Percentiles rank a stretch among this genome's conserved stretches.
phyloP scores from a whole-genome alignment of 2,888 invertebrate species.

The Pomacea canaliculata region DNA sequence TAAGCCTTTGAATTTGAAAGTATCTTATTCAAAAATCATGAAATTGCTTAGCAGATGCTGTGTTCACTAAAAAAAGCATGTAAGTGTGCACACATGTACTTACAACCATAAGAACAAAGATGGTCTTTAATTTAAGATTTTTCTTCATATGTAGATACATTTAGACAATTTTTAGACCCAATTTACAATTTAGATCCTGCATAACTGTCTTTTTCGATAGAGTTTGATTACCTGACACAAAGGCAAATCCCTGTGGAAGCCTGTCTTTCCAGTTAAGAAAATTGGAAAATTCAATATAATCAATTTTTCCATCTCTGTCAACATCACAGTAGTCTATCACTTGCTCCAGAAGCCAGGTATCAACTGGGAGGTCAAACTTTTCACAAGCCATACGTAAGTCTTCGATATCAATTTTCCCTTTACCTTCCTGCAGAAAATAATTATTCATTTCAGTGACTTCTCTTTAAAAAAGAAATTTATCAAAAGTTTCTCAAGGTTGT shows the following conservation, averaged over 20 bases:
- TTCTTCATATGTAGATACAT: too few relatives aligned
- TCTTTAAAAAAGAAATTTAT: background rate
- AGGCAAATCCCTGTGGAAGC: conserved; percentile 58
- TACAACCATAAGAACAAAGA: too few relatives aligned
- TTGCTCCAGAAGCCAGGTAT: conserved; percentile 62
- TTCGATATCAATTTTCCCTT: conserved; percentile 61
- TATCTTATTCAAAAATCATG: too few relatives aligned
- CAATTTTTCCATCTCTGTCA: conserved; percentile 63
- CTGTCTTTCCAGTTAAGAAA: conserved; percentile 69
- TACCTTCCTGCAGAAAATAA: conserved; percentile 44
- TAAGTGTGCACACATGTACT: too few relatives aligned
- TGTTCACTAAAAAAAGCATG: too few relatives aligned
- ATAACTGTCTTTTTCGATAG: too few relatives aligned
- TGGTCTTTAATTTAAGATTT: too few relatives aligned
- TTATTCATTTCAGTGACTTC: background rate
- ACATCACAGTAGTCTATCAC: conserved; percentile 66
- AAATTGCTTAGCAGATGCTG: too few relatives aligned
- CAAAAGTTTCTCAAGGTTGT: background rate
- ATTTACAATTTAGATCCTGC: too few relatives aligned
- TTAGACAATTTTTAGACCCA: too few relatives aligned
- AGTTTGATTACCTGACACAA: too few relatives aligned
- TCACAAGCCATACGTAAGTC: conserved; percentile 62
- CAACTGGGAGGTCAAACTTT: conserved; percentile 65
- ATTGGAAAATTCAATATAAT: conserved; percentile 68
- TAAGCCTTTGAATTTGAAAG: too few relatives aligned